Conservation (phyloP, 1,140 invertebrate genomes). For the Babylonia areolata region DNA sequence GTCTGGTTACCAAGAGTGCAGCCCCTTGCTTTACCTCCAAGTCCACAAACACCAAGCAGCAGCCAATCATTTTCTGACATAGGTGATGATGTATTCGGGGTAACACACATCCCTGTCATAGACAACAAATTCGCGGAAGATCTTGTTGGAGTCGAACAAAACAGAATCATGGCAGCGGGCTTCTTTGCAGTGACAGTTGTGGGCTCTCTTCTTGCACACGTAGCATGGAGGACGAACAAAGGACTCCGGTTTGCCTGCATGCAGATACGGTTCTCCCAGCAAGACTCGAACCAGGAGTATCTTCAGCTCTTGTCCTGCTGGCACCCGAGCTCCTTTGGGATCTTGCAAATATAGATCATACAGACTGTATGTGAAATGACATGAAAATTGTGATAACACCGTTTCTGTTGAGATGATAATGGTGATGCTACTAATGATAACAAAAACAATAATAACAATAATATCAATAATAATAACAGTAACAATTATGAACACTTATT, state of each 20-base stretch:
- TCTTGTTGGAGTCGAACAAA: neutral
- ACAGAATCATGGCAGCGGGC: neutral
- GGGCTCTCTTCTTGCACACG: neutral
- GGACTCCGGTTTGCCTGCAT: neutral
- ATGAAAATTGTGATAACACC: too few species aligned
- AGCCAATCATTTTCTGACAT: neutral
- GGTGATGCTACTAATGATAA: too few species aligned
- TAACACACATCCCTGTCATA: constrained; percentile 8
- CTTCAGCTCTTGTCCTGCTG: neutral
- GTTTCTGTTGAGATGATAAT: too few species aligned
- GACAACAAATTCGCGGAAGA: constrained; percentile 17
- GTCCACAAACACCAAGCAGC: too few species aligned
- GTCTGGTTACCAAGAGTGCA: too few species aligned
- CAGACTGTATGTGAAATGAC: neutral
- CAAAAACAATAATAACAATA: too few species aligned
- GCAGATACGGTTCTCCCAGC: constrained; percentile 49
- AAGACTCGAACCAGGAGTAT: constrained; percentile 51
- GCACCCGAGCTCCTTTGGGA: neutral
- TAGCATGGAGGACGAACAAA: neutral
- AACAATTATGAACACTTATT: too few species aligned
- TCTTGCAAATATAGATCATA: neutral
- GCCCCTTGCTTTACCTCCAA: too few species aligned
- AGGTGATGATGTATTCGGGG: constrained; percentile 22
- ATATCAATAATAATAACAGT: too few species aligned
- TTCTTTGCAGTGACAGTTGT: neutral